Evolutionary conservation across 2,113 vertebrate species (phyloP).

Genomic region (Thamnaconus septentrionalis): DNA sequence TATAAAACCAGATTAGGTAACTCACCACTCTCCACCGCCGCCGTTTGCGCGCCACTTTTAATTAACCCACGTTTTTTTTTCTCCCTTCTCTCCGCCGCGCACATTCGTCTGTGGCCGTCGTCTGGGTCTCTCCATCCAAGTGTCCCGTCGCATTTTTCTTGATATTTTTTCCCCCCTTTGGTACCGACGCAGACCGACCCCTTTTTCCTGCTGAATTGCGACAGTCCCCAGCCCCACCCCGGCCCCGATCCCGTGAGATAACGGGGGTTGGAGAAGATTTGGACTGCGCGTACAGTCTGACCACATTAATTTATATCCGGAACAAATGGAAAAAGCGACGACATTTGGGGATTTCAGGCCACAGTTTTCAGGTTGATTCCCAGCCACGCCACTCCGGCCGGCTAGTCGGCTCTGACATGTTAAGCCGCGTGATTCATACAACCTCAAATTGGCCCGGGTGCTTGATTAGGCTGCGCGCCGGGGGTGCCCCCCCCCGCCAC

Average conservation of each 20-base stretch:
- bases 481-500: too few relatives aligned
- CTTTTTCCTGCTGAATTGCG: too few relatives aligned
- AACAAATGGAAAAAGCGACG: background rate
- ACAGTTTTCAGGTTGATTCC: slow-evolving; percentile 23
- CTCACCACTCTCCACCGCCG: slow-evolving; percentile 45
- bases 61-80: slow-evolving; percentile 16
- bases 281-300: too few relatives aligned
- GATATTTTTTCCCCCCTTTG: background rate
- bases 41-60: slow-evolving; percentile 50
- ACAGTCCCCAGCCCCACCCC: too few relatives aligned
- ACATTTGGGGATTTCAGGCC: background rate
- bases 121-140: too few relatives aligned
- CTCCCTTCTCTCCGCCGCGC: background rate
- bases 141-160: background rate
- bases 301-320: slow-evolving; percentile 6
- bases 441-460: slow-evolving; percentile 40
- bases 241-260: too few relatives aligned
- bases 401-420: slow-evolving; percentile 28
- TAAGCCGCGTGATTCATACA: slow-evolving; percentile 38
- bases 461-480: slow-evolving; percentile 37
- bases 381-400: slow-evolving; percentile 4
- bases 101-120: too few relatives aligned
- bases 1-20: slow-evolving; percentile 63
- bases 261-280: too few relatives aligned
- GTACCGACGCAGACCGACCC: too few relatives aligned